phyloP scores from a whole-genome alignment of 2,113 vertebrate species.

The Emydura subglobosa region DNA sequence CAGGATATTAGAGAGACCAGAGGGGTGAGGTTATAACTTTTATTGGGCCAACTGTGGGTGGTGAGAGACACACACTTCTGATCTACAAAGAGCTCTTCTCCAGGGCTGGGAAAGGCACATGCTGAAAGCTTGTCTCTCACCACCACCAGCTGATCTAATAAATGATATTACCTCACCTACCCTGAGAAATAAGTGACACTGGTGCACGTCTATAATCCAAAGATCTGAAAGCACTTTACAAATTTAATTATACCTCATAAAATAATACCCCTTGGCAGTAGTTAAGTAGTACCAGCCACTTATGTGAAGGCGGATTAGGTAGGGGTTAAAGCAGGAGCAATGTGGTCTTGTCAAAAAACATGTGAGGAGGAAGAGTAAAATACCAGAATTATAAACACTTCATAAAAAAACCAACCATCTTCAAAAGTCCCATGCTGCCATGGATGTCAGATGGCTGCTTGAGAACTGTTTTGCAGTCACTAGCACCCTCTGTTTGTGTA shows the following conservation, averaged over 20 bases:
- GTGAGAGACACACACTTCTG: background rate
- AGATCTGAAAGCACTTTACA: background rate
- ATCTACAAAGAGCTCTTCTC: background rate
- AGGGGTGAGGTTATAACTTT: background rate
- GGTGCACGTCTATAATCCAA: background rate
- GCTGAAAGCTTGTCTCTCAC: background rate
- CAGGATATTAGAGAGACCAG: background rate
- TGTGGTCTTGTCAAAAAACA: background rate
- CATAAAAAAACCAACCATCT: background rate
- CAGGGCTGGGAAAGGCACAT: background rate
- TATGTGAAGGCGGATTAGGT: background rate
- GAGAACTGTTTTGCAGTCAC: background rate
- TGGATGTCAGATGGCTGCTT: background rate
- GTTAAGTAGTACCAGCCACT: background rate
- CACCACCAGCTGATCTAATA: background rate
- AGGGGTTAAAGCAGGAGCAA: too few relatives aligned
- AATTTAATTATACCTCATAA: background rate
- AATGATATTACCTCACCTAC: background rate
- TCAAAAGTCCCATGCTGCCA: background rate
- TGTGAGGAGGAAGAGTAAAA: background rate
- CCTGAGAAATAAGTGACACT: background rate
- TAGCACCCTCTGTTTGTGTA: fast-evolving
- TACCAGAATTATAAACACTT: too few relatives aligned
- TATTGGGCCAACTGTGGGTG: background rate
- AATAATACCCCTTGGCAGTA: background rate